Conservation (phyloP, 2,888 invertebrate genomes). For the Morpho helenor region DNA sequence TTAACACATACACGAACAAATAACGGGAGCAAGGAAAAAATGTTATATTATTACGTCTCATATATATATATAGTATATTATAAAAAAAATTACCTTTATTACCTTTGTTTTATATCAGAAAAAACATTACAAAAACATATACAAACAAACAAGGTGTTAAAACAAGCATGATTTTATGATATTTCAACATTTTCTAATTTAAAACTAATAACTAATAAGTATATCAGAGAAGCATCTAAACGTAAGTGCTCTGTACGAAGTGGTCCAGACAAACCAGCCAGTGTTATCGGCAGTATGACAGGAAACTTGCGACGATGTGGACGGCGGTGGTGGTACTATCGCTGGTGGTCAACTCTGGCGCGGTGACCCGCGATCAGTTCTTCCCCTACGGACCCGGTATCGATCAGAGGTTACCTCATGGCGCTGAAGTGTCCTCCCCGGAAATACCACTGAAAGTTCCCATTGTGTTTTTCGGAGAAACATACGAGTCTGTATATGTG, state of each 20-base stretch:
- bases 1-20: no score
- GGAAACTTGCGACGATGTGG: constrained; percentile 48
- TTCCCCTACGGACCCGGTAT: constrained; percentile 80
- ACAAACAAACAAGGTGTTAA: no score
- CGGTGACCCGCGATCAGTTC: constrained; percentile 75
- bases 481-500: constrained; percentile 88
- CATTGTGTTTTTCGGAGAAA: constrained; percentile 87
- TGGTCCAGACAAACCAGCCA: not conserved
- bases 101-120: no score
- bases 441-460: constrained; percentile 84
- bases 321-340: constrained; percentile 59
- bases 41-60: no score
- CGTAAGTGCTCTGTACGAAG: constrained; percentile 8
- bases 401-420: constrained; percentile 75
- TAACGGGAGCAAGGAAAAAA: no score
- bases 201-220: no score
- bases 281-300: constrained; percentile 6
- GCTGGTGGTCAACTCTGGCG: constrained; percentile 50
- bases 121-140: no score
- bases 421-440: constrained; percentile 82
- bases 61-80: no score
- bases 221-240: not conserved
- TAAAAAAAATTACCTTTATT: no score
- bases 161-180: no score
- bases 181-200: no score